Percentiles rank a stretch among this genome's conserved stretches.
Evolutionary conservation across 2,113 vertebrate genomes (phyloP).

Genomic region (Cebus imitator): DNA sequence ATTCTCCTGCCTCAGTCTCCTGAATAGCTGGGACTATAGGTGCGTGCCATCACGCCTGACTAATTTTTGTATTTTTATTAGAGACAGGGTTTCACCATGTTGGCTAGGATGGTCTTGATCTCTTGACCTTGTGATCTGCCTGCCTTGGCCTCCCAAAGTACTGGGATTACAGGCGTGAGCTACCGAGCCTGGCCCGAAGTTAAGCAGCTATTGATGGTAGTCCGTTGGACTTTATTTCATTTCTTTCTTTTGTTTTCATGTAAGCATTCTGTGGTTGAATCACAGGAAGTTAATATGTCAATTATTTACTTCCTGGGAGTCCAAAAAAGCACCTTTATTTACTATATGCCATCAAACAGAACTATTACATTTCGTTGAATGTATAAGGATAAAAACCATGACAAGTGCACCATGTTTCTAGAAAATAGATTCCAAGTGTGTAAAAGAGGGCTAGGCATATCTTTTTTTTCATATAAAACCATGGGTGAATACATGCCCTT

Average conservation of each 20-base stretch:
- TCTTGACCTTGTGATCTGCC: too few relatives aligned
- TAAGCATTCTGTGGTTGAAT: not conserved
- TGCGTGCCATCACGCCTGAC: too few relatives aligned
- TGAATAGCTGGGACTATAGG: too few relatives aligned
- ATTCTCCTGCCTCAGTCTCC: too few relatives aligned
- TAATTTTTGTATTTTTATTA: too few relatives aligned
- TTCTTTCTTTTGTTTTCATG: not conserved
- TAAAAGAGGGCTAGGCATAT: not conserved
- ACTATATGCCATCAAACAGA: not conserved
- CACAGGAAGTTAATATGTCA: not conserved
- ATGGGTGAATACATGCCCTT: not conserved
- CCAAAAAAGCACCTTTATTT: not conserved
- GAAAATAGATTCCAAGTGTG: not conserved
- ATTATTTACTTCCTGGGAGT: constrained; percentile 20
- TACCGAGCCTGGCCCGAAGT: not conserved
- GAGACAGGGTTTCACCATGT: too few relatives aligned
- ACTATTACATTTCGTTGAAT: not conserved
- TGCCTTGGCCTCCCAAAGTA: too few relatives aligned
- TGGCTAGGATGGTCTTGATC: too few relatives aligned
- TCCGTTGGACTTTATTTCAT: not conserved
- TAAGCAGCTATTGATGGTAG: not conserved
- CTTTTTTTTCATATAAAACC: not conserved
- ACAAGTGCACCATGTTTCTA: not conserved
- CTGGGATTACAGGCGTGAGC: too few relatives aligned
- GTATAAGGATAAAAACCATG: not conserved